Conservation (phyloP, 53 echinoderm and acorn worm species). For the Actinopyga echinites region DNA sequence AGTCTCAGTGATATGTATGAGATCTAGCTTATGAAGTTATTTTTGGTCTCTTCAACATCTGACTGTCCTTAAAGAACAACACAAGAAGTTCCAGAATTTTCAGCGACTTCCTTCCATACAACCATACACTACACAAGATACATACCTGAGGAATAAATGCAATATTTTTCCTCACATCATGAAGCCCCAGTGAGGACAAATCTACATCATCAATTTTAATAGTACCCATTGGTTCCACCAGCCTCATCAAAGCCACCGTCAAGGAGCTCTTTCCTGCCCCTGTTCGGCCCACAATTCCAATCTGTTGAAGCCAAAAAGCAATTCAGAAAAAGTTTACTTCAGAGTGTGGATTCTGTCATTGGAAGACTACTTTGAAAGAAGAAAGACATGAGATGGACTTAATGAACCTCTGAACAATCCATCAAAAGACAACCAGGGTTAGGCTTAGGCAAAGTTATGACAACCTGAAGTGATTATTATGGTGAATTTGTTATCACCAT, state of each 20-base stretch:
- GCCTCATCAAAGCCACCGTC: slow-evolving; percentile 71
- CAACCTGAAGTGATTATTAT: no score
- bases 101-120: no score
- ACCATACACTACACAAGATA: no score
- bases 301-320: slow-evolving; percentile 36
- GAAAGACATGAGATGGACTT: background rate
- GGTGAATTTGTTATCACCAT: no score
- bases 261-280: slow-evolving; percentile 95
- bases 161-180: slow-evolving; percentile 77
- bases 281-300: slow-evolving; percentile 89
- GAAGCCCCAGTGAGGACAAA: slow-evolving; percentile 68
- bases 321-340: background rate
- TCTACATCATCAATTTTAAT: slow-evolving; percentile 80
- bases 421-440: no score
- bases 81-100: no score
- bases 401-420: background rate
- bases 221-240: slow-evolving; percentile 81
- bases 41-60: no score
- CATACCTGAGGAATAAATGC: slow-evolving; percentile 95
- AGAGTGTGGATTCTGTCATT: no score
- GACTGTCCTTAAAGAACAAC: no score
- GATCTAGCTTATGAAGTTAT: no score
- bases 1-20: no score
- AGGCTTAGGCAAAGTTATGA: no score
- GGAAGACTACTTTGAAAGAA: background rate